A percentile compares a stretch with the other conserved stretches of the same genome.
Conservation (phyloP, 2,888 invertebrate genomes). For the Syritta pipiens region DNA sequence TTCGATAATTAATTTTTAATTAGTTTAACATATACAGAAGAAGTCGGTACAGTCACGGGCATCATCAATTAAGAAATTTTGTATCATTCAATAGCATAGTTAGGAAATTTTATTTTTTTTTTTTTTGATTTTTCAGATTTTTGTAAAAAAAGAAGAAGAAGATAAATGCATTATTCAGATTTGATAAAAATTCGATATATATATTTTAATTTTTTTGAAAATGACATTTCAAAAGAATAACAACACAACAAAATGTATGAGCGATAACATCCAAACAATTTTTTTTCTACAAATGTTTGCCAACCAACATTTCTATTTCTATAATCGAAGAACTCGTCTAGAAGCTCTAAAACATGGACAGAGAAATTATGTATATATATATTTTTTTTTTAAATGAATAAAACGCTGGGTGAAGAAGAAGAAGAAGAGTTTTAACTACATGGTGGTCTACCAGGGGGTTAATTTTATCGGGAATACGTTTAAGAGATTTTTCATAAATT, state of each 20-base stretch:
- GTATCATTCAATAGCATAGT: slow-evolving; percentile 51
- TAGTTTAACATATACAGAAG: slow-evolving; percentile 59
- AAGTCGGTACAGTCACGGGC: slow-evolving; percentile 65
- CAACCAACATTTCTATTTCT: slow-evolving; percentile 54
- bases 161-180: slow-evolving; percentile 65
- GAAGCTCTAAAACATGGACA: slow-evolving; percentile 42
- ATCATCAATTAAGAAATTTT: slow-evolving; percentile 65
- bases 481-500: background rate
- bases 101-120: slow-evolving; percentile 46
- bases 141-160: slow-evolving; percentile 69
- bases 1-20: slow-evolving; percentile 48
- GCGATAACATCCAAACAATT: slow-evolving; percentile 48
- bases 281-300: slow-evolving; percentile 39
- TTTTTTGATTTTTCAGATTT: slow-evolving; percentile 49
- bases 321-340: slow-evolving; percentile 19
- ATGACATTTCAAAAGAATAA: slow-evolving; percentile 47
- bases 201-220: slow-evolving; percentile 28
- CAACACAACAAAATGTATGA: slow-evolving; percentile 44
- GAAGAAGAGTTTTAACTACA: slow-evolving; percentile 11
- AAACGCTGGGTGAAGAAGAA: slow-evolving; percentile 13
- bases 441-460: slow-evolving; percentile 3
- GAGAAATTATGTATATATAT: too few relatives aligned
- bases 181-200: slow-evolving; percentile 48
- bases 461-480: background rate
- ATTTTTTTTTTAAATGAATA: too few relatives aligned